Percentiles rank a stretch among this genome's conserved stretches.
Evolutionary conservation across 2,113 vertebrate species (phyloP).

Genomic region (Recurvirostra avosetta): DNA sequence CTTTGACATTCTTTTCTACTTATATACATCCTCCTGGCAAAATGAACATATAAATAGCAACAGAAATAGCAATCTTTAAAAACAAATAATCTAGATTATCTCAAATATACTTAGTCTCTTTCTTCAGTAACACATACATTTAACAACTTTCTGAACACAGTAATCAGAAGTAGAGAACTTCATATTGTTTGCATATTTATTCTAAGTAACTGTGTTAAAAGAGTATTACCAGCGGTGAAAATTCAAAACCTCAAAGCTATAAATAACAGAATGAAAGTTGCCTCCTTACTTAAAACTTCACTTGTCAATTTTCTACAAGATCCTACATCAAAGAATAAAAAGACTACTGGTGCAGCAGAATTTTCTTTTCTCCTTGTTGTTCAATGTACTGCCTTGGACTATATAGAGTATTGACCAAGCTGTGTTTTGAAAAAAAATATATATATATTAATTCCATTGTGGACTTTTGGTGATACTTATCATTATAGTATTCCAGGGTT

Average conservation of each 20-base stretch:
- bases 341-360: not conserved
- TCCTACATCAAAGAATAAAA: not conserved
- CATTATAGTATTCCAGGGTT: not conserved
- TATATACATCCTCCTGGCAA: not conserved
- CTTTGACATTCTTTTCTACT: not conserved
- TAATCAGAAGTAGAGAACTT: conserved; percentile 34
- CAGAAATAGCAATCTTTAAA: conserved; percentile 57
- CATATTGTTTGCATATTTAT: not conserved
- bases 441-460: not conserved
- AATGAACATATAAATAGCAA: conserved; percentile 20
- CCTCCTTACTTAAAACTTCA: not conserved
- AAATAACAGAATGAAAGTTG: not conserved
- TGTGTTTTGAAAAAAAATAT: not conserved
- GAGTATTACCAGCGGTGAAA: not conserved
- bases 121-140: conserved; percentile 29
- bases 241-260: not conserved
- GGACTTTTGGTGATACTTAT: not conserved
- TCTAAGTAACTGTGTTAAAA: not conserved
- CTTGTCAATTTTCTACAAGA: not conserved
- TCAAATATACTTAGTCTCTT: conserved; percentile 58
- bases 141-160: conserved; percentile 29
- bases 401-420: not conserved
- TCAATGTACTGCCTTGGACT: not conserved
- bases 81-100: conserved; percentile 56
- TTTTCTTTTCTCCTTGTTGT: not conserved